Base-by-base conservation (phyloP, 2,113 vertebrate genomes). In the Istiophorus platypterus region DNA sequence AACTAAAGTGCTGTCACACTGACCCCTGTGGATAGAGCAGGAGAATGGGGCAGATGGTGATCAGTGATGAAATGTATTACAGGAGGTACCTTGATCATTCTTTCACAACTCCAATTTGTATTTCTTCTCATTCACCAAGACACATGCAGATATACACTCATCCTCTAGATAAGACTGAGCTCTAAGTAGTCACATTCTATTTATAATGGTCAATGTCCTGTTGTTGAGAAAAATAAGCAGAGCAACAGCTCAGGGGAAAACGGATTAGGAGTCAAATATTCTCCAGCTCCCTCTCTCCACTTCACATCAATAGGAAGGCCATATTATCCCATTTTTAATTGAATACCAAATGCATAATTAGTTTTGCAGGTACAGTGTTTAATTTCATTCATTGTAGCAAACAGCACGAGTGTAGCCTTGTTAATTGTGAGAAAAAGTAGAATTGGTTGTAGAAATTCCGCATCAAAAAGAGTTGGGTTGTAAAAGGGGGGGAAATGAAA, bases 321-420 rank as follows among this genome's bases (percentile, higher is more conserved):
- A 92, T 94, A 93, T 95, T 95, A 96, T 96, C 92, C 92, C 91
- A 93, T 95, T 96, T 96, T 96, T 96, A 95, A 95, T 91, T 95
- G 95, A 95, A 95, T 88, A 89, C 72, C 93, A 96, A 95, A 92
- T 90, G 93, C 94, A 95, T 97, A 97, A 97, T 97, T 97, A 95
- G 89, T 96, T 96, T 95, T 96, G 84, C 93, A 92, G 89, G 92
- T 94, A 94, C 93, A 94, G 95, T 95, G 95, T 96, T 89, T 96
- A 93, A 95, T 96, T 95, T 95, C 82, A 95, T 95, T 95, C 93
- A 96, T 94, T 95, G 94, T 95, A 95, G 92, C 90, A 92, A 94
- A 92, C 93, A 95, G 95, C 95, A 93, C 93, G 93, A 93, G 93
- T 95, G 90, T 77, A 89, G 92, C 93, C 94, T 97, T 94, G 96